These are phyloP conservation scores for Empidonax traillii DNA, from an alignment of 2,113 vertebrate genomes.

Conservation along the genomic window DNA sequence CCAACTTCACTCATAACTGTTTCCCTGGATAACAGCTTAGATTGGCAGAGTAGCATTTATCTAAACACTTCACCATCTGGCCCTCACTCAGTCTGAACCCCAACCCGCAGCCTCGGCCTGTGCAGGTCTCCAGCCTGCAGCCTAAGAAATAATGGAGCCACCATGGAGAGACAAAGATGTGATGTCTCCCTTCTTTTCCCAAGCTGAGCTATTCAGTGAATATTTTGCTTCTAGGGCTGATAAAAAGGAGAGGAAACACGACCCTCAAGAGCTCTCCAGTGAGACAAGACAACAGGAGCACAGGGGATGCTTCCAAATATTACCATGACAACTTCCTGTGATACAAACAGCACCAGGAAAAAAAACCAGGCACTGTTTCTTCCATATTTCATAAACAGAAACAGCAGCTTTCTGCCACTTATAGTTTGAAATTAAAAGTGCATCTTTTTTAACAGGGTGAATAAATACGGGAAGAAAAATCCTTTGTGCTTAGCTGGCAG, in stretches of 20 bases:
- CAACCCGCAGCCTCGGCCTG: background rate
- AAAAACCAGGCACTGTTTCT: background rate
- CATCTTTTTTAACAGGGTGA: background rate
- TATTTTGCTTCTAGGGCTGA: background rate
- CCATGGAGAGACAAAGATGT: rapidly evolving
- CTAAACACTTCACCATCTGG: background rate
- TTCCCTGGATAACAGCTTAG: background rate
- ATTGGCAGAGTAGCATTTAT: background rate
- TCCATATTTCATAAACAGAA: background rate
- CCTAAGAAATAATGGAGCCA: background rate
- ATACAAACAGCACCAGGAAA: background rate
- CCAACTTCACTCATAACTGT: background rate
- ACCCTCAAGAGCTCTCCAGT: background rate
- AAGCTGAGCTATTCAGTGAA: background rate
- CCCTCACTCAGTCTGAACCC: rapidly evolving
- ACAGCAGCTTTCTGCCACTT: background rate
- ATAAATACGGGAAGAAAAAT: background rate
- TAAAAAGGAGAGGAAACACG: background rate
- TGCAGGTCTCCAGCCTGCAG: background rate
- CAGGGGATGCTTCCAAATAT: background rate
- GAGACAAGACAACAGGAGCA: background rate
- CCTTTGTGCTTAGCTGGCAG: background rate
- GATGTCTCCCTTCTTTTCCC: background rate
- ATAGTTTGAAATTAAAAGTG: background rate
- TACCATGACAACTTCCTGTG: background rate